A percentile compares a stretch with the other conserved stretches of the same genome.
phyloP scores from a whole-genome alignment of 2,797 vertebrate genomes.

The Gila robusta region DNA sequence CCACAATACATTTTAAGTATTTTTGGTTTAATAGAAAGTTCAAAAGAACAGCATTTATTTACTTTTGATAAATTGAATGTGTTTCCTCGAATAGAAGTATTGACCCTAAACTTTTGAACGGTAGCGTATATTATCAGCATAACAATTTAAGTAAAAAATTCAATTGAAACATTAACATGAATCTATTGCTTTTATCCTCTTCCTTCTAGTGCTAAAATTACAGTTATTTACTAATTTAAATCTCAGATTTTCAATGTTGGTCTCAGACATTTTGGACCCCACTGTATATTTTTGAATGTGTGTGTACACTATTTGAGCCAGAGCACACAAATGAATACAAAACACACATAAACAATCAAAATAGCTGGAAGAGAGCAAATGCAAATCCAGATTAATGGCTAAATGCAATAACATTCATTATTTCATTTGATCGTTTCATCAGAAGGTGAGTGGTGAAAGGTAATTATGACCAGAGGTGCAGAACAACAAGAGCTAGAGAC shows the following conservation, averaged over 20 bases:
- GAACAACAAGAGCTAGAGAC: background rate
- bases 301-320: background rate
- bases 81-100: background rate
- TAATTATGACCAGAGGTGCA: conserved; percentile 38
- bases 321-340: background rate
- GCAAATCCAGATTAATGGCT: background rate
- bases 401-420: background rate
- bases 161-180: background rate
- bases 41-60: background rate
- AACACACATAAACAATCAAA: background rate
- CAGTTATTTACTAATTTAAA: background rate
- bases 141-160: background rate
- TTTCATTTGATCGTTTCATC: conserved; percentile 1
- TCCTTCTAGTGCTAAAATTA: background rate
- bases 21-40: background rate
- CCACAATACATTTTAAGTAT: background rate
- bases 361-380: background rate
- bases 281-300: background rate
- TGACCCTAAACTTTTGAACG: background rate
- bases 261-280: background rate
- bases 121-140: background rate
- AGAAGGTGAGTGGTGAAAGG: conserved; percentile 33
- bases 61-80: background rate
- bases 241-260: background rate
- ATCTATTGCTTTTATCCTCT: background rate